Evolutionary conservation across 2,113 vertebrate genomes (phyloP).

Genomic region (Benitochromis conjunctus): DNA sequence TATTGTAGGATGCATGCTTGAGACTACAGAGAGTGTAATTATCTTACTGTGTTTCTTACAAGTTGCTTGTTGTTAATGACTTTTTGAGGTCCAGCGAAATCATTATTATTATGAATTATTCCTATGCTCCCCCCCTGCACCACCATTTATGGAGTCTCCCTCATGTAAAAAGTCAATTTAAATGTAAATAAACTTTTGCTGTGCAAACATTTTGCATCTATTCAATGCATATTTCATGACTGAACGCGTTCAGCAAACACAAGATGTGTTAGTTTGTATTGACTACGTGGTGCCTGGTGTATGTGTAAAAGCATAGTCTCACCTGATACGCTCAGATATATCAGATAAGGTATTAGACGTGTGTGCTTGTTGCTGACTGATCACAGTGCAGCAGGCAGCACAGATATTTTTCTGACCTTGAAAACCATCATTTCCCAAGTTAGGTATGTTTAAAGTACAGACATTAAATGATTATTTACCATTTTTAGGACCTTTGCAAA

Average conservation of each 20-base stretch:
- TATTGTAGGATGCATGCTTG: neutral
- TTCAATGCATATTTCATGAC: neutral
- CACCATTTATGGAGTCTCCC: neutral
- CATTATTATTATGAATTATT: neutral
- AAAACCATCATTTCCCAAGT: neutral
- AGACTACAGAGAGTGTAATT: neutral
- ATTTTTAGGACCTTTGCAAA: neutral
- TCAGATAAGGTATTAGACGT: rapidly evolving
- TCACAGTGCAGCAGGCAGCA: neutral
- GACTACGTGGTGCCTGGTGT: neutral
- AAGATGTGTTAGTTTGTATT: neutral
- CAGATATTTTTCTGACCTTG: neutral
- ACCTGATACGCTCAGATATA: neutral
- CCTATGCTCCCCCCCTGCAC: too few species aligned
- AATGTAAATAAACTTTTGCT: neutral
- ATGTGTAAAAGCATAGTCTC: neutral
- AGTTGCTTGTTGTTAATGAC: neutral
- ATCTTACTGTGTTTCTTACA: neutral
- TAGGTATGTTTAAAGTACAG: neutral
- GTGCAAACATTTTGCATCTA: neutral
- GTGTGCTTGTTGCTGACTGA: neutral
- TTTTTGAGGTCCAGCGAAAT: neutral
- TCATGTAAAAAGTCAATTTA: neutral
- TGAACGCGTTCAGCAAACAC: neutral
- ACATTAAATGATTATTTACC: neutral